Base-by-base conservation (phyloP, 2,888 invertebrate species). In the Dastarcus helophoroides region DNA sequence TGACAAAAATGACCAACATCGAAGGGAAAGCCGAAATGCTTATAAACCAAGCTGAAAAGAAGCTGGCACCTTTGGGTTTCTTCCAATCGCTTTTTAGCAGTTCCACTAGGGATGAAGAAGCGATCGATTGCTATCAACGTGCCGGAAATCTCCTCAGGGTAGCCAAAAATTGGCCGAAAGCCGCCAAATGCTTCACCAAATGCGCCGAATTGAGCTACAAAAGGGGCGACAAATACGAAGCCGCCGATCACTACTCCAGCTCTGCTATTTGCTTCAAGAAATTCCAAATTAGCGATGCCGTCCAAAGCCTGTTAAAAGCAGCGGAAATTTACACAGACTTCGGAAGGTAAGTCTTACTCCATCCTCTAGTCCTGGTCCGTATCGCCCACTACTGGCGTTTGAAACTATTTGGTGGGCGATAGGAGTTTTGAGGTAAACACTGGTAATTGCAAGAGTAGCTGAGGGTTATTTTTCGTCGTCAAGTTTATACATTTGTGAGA, bases 141-240 rank as follows among this genome's bases (percentile, higher is more conserved):
- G 95, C 94, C 14, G 97, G 86, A 3, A 97, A 97, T 62, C 73
- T 88, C 56, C 95, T 90, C 64, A 98, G 97, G 70, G 93, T 95
- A 86, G 79, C 85, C 7, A 95, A 95, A 64, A 90, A 93, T 54
- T 97, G 97, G 97, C 71, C 76, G 16, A 80, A 80, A 42, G 95
- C 94, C 1, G 95, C 93, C 0, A 76, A 82, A 47, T 88, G 93
- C 4, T 97, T 95, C 64, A 80, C 80, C 46, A 78, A 79, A 51
- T 88, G 93, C 2, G 94, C 91, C 0, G 77, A 78, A 31, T 67
- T 95, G 23, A 85, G 93, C 53, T 63, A 71, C 6, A 82, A 88
- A 54, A 76, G 80, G 36, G 86, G 85, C 0, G 83, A 83, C 43
- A 76, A 84, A 40, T 91, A 91, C 47, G 95, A 97, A 57, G 89